A percentile compares a stretch with the other conserved stretches of the same genome.
These are phyloP conservation scores for Hyposoter didymator DNA, from an alignment of 2,888 invertebrate genomes.

Conservation along the genomic window DNA sequence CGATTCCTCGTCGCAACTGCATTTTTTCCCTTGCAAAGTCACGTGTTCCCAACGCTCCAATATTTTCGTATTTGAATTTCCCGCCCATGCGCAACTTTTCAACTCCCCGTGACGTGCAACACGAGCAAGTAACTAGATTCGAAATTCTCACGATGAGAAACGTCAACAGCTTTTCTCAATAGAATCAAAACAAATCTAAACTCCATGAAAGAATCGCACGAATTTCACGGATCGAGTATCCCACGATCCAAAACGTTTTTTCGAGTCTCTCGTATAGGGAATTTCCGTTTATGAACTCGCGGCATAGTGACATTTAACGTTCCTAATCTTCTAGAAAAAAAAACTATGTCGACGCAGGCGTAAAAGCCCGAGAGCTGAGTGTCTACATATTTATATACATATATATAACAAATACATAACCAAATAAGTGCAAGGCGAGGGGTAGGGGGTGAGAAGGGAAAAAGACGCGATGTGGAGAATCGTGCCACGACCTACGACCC, in stretches of 20 bases:
- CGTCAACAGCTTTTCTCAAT: not conserved
- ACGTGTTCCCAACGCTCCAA: constrained; percentile 1
- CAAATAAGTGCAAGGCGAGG: constrained; percentile 43
- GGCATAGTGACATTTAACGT: not conserved
- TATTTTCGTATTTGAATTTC: constrained; percentile 34
- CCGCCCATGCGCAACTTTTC: constrained; percentile 11
- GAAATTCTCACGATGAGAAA: not conserved
- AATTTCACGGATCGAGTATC: not conserved
- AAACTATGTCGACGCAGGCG: constrained; percentile 52
- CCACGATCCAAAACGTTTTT: not conserved
- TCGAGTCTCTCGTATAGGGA: not conserved
- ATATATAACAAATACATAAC: constrained; percentile 9
- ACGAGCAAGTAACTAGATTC: not conserved
- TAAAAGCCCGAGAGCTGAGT: constrained; percentile 39
- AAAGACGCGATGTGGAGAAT: constrained; percentile 59
- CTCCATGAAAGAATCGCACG: not conserved
- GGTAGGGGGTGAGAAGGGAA: constrained; percentile 14
- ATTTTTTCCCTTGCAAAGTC: not conserved
- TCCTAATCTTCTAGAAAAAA: constrained; percentile 17
- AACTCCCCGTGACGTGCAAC: not conserved
- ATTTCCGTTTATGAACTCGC: not conserved
- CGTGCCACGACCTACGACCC: constrained; percentile 66
- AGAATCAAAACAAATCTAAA: not conserved
- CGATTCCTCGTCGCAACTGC: not conserved
- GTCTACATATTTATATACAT: not conserved